phyloP scores from a whole-genome alignment of 2,888 invertebrate genomes.

The Podotricha telesiphe region DNA sequence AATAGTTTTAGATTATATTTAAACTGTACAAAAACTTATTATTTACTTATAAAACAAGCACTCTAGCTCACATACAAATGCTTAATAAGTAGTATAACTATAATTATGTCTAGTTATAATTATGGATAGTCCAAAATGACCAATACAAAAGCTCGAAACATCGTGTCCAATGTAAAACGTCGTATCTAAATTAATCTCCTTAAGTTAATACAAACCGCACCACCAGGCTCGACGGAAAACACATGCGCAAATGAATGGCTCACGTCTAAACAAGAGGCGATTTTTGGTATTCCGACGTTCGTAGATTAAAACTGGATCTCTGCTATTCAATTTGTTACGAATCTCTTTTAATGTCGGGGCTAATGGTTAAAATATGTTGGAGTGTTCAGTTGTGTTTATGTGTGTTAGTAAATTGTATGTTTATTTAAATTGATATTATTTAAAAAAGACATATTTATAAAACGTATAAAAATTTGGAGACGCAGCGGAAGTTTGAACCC shows the following conservation, averaged over 20 bases:
- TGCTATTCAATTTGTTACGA: conserved; percentile 45
- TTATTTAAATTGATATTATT: neutral
- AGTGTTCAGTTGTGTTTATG: neutral
- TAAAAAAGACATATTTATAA: no score
- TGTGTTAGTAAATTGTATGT: neutral
- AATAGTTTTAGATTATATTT: no score
- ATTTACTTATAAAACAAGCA: no score
- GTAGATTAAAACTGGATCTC: conserved; percentile 62
- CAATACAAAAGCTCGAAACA: neutral
- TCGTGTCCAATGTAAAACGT: conserved; percentile 4
- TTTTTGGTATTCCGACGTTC: conserved; percentile 61
- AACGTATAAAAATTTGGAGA: no score
- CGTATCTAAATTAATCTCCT: conserved; percentile 37
- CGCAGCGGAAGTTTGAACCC: no score
- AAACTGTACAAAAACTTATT: no score
- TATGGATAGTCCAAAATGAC: neutral
- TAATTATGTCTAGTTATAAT: no score
- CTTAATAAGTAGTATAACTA: no score
- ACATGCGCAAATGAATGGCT: conserved; percentile 54
- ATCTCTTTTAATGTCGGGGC: conserved; percentile 14
- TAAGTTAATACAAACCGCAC: conserved; percentile 43
- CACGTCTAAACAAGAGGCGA: conserved; percentile 63
- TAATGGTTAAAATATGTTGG: conserved; percentile 1
- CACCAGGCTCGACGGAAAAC: conserved; percentile 45
- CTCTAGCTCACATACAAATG: no score